Base-by-base conservation (phyloP, 1,140 invertebrate genomes). In the Archegozetes longisetosus region DNA sequence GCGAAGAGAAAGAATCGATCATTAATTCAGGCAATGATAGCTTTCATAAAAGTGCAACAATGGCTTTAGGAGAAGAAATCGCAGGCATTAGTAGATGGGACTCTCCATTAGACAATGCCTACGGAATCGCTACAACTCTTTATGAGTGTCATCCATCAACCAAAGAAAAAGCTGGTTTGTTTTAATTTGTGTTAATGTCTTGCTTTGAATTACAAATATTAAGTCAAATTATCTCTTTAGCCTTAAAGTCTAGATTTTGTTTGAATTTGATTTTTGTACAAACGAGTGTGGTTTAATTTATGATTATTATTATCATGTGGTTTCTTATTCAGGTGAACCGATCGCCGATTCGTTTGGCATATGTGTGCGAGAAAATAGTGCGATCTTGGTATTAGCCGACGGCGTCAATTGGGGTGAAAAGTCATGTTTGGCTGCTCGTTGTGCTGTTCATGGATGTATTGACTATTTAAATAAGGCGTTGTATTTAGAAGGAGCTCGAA, bases 321-420 rank as follows among this genome's bases (percentile, higher is more conserved):
- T 25, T 62, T n/a, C 59, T 27, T 28, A 6, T 69, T 24, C 64
- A 75, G 87, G 89, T 3, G 84, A 86, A 70, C 89, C 89, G 17
- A 85, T 93, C 64, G 89, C 89, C 17, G 89, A 93, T 74, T 84
- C 86, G 66, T 93, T 88, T 76, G 88, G 84, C 1, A 75, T 93
- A 48, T 82, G 86, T 63, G 80, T 84, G 3, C 75, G 87, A 47
- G 78, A 79, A 50, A 85, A 91, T 71, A 86, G 82, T 62, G 82
- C 84, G 3, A 80, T 91, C 61, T 73, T 93, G 66, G 82, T 84
- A 29, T 76, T 94, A 51, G 90, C 88, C 14, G 89, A 93, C 77
- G 89, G 90, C 40, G 89, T 93, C 0, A 93, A 94, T 74, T 93
- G 89, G 89, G 89, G 89, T 53, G 82, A 86, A 68, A 88, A 87